phyloP scores from a whole-genome alignment of 2,888 invertebrate species.

The Papilio protenor region DNA sequence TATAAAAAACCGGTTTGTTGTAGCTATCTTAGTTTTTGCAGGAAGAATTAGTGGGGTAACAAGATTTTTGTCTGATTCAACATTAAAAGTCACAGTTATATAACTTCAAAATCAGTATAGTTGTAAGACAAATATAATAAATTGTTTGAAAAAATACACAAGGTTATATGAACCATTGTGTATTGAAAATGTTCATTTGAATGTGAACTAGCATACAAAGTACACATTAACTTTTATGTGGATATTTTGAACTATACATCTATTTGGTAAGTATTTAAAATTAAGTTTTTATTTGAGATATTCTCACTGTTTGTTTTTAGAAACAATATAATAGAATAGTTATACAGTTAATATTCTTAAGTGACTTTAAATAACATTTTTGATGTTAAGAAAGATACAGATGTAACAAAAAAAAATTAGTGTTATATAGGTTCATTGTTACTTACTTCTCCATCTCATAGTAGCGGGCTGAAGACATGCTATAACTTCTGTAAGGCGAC shows the following conservation, averaged over 20 bases:
- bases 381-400: too few species aligned
- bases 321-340: not conserved
- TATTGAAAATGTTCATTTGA: not conserved
- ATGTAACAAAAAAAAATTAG: too few species aligned
- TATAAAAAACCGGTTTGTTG: too few species aligned
- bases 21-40: not conserved
- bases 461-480: conserved; percentile 97
- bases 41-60: not conserved
- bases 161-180: not conserved
- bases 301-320: not conserved
- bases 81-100: not conserved
- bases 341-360: not conserved
- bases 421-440: not conserved
- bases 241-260: not conserved
- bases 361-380: too few species aligned
- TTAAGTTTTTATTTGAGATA: not conserved
- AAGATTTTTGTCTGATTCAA: not conserved
- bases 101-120: not conserved
- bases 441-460: conserved; percentile 96
- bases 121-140: not conserved
- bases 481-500: conserved; percentile 98
- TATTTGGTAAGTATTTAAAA: not conserved
- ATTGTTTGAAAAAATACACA: not conserved
- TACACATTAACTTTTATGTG: not conserved
- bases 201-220: not conserved